Evolutionary conservation across 2,113 vertebrate genomes (phyloP).

Genomic region (Pachycephala philippinensis): DNA sequence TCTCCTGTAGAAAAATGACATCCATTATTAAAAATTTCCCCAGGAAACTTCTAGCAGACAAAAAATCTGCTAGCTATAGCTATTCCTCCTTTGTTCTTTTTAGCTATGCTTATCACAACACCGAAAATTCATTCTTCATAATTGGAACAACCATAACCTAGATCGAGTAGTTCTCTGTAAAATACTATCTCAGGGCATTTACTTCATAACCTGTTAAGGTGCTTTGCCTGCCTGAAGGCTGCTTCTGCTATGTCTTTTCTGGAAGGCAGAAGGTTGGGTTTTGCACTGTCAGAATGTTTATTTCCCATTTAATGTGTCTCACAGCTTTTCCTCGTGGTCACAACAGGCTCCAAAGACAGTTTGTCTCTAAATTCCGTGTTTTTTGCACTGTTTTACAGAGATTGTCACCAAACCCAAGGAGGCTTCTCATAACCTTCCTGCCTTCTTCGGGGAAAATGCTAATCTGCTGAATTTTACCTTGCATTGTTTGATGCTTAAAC

Average conservation of each 20-base stretch:
- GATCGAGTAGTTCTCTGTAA: neutral
- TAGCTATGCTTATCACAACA: neutral
- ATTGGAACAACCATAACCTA: neutral
- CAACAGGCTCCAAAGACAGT: neutral
- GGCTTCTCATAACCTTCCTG: neutral
- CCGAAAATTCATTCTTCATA: neutral
- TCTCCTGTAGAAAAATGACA: constrained; percentile 27
- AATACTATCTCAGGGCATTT: neutral
- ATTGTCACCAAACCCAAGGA: neutral
- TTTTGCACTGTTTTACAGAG: neutral
- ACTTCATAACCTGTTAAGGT: neutral
- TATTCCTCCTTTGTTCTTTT: constrained; percentile 3
- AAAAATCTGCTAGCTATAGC: neutral
- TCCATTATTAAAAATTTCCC: constrained; percentile 59
- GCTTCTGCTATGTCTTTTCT: neutral
- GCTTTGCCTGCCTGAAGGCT: neutral
- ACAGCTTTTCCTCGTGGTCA: neutral
- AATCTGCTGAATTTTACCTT: neutral
- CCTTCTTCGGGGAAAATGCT: neutral
- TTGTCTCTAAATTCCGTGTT: neutral
- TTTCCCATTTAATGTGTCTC: neutral
- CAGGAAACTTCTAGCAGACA: constrained; percentile 18
- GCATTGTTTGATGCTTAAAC: neutral
- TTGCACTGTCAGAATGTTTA: neutral
- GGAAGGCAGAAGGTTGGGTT: neutral